Conservation (phyloP, 2,797 vertebrate species). For the Schizothorax lantsangensis region DNA sequence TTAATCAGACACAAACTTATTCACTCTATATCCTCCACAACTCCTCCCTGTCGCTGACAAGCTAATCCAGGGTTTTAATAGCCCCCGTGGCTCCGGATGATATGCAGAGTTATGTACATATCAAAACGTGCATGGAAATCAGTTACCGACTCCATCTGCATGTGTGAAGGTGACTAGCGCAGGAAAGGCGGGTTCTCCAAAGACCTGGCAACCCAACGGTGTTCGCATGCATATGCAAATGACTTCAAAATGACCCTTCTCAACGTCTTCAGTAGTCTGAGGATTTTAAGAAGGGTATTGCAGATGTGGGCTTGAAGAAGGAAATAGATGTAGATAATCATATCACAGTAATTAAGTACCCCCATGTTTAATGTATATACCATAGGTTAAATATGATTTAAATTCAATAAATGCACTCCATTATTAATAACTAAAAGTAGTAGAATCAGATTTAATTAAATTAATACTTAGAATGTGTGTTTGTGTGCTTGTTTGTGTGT, state of each 20-base stretch:
- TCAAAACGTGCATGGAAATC: conserved; percentile 73
- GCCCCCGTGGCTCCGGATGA: conserved; percentile 63
- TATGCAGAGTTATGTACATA: conserved; percentile 82
- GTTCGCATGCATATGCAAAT: conserved; percentile 70
- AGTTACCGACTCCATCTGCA: conserved; percentile 59
- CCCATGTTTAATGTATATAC: conserved; percentile 13
- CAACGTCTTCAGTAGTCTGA: conserved; percentile 60
- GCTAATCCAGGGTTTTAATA: conserved; percentile 64
- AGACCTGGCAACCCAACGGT: conserved; percentile 62
- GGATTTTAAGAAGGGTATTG: conserved; percentile 61
- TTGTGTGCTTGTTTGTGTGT: not conserved
- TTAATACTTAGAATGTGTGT: not conserved
- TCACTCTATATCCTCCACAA: conserved; percentile 45
- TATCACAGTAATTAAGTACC: conserved; percentile 32
- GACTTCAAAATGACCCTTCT: conserved; percentile 37
- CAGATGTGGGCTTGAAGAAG: conserved; percentile 55
- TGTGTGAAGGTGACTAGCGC: conserved; percentile 63
- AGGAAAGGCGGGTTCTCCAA: conserved; percentile 25
- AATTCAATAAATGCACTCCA: not conserved
- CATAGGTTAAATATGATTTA: not conserved
- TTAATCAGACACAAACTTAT: conserved; percentile 65
- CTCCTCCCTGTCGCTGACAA: conserved; percentile 56
- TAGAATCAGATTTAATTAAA: not conserved
- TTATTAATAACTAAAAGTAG: conserved; percentile 24
- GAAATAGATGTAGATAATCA: conserved; percentile 56